A percentile compares a stretch with the other conserved stretches of the same genome.
Conservation (phyloP, 2,113 vertebrate genomes). For the Prunella fulvescens region DNA sequence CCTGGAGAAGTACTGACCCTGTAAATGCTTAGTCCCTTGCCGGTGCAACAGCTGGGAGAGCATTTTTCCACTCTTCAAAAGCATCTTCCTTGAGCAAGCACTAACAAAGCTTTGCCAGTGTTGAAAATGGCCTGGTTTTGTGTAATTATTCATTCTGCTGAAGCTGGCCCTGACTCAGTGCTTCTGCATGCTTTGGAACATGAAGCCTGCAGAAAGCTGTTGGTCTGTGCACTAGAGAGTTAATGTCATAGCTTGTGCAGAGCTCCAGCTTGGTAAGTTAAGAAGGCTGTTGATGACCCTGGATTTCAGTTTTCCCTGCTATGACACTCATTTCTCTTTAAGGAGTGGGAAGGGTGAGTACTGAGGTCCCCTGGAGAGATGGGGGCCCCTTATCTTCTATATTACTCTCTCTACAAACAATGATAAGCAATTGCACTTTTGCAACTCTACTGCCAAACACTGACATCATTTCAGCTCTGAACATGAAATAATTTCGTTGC, state of each 20-base stretch:
- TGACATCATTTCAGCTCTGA: background rate
- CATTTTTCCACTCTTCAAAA: background rate
- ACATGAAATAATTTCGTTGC: background rate
- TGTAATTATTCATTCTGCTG: background rate
- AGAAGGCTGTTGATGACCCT: background rate
- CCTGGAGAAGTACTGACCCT: background rate
- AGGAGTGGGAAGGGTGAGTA: background rate
- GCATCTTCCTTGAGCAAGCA: background rate
- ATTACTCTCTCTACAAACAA: background rate
- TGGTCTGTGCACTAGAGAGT: background rate
- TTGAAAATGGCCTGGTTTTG: background rate
- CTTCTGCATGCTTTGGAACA: background rate
- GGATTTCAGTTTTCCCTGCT: background rate
- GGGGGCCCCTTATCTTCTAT: background rate
- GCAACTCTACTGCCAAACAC: rapidly evolving
- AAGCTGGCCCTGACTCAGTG: background rate
- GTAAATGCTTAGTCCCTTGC: background rate
- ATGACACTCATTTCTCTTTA: background rate
- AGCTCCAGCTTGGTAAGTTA: background rate
- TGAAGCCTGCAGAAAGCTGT: background rate
- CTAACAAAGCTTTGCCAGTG: background rate
- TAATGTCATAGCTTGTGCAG: background rate
- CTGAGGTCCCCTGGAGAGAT: background rate
- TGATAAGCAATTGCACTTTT: background rate
- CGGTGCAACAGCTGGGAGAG: background rate